Evolutionary conservation across 2,888 invertebrate species (phyloP), one percentile per base, ranked within the genome.

Genomic region (Scaptodrosophila latifasciaeformis): DNA sequence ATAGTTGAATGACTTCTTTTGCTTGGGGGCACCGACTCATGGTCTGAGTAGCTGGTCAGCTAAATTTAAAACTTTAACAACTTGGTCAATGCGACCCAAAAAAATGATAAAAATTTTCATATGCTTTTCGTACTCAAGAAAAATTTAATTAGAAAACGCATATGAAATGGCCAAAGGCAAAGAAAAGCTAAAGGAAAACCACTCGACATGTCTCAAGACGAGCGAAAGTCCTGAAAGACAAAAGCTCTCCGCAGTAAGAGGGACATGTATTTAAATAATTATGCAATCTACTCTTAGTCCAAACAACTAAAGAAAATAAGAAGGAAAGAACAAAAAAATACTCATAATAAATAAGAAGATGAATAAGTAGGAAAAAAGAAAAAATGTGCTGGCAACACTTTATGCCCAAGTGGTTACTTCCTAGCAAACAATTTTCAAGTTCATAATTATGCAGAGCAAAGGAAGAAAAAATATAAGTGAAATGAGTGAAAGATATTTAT

Each of bases 141-240:
- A 47, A 50, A 54, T 59, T 55, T 47, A 65, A 63, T 59, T 52
- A 59, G 24, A 57, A 55, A 47, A 40, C 51, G 24, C 39, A 37
- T 49, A 53, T 39, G 42, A 48, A 52, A 44, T 44, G 27, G 42
- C 31, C 45, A 45, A 39, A 37, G 21, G 29, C 24, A 51, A 40
- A 51, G 40, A 15, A 9, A 27, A 35, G 7, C 29, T 44, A 40
- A 18, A 43, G 34, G 27, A 46, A 34, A 29, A 35, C 43, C 64
- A 61, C 80, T 79, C 68, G 70, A 76, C 74, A 53, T 54, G 75
- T 77, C 75, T 76, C 77, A 74, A 79, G 80, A 59, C 29, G 64
- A 27, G 52, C 46, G 75, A 75, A 78, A 75, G 71, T 71, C 46
- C 12, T 13, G 9, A 9, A 10, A 10, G 15, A 7, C 27, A 21